These are phyloP conservation scores for Druceiella hillmani DNA, from an alignment of 2,888 invertebrate species.

Conservation along the genomic window DNA sequence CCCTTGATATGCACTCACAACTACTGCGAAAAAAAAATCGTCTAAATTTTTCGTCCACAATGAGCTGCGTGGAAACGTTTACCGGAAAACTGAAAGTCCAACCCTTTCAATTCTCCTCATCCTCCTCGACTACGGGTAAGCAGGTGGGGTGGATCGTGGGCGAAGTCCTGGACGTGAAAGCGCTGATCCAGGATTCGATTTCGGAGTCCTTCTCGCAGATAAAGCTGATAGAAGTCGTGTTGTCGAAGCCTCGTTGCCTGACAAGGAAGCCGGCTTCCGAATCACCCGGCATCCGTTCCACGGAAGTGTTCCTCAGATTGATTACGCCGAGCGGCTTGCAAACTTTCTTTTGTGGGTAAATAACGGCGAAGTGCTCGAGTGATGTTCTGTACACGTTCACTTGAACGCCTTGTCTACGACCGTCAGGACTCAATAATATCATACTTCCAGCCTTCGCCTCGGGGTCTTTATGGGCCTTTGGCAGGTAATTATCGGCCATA, in stretches of 20 bases:
- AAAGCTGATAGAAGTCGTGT: conserved; percentile 55
- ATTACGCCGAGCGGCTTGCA: conserved; percentile 57
- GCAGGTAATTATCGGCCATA: too few species aligned
- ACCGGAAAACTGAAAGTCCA: too few species aligned
- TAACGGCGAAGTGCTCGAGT: conserved; percentile 60
- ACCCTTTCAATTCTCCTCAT: too few species aligned
- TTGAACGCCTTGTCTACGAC: conserved; percentile 55
- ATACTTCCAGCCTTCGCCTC: conserved; percentile 60
- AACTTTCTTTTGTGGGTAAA: conserved; percentile 59
- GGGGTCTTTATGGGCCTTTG: too few species aligned
- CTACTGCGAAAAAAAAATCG: too few species aligned
- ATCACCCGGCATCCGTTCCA: conserved; percentile 47
- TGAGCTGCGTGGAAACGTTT: too few species aligned
- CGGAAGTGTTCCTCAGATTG: conserved; percentile 55
- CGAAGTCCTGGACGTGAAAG: conserved; percentile 46
- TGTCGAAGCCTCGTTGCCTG: conserved; percentile 58
- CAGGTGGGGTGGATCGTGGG: conserved; percentile 52
- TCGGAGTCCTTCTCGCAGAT: conserved; percentile 52
- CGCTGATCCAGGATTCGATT: conserved; percentile 54
- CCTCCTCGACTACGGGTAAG: conserved; percentile 56
- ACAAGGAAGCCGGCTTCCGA: conserved; percentile 45
- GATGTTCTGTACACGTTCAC: conserved; percentile 60
- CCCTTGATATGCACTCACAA: too few species aligned
- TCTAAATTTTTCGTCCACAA: too few species aligned
- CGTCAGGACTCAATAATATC: conserved; percentile 52